A percentile compares a stretch with the other conserved stretches of the same genome.
These are phyloP conservation scores for Microhierax caerulescens DNA, from an alignment of 2,797 vertebrate genomes.

Conservation along the genomic window DNA sequence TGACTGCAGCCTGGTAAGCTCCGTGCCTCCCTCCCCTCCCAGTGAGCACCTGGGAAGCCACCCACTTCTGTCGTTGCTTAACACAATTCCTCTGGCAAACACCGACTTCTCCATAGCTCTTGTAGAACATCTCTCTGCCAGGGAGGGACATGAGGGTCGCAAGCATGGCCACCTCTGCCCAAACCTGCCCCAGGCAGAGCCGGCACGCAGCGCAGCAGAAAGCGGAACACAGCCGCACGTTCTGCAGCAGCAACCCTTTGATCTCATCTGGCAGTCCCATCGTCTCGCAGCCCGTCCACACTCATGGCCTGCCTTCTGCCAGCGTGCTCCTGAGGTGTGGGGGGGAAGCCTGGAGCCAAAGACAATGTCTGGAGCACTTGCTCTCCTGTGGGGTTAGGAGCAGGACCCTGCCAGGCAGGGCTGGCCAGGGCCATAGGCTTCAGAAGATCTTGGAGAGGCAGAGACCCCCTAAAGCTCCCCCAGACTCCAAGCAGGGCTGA, in stretches of 20 bases:
- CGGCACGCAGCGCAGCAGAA: accelerated
- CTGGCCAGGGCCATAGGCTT: background rate
- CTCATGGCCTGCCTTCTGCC: background rate
- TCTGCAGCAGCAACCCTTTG: background rate
- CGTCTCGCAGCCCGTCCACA: background rate
- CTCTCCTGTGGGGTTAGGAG: background rate
- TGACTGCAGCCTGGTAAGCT: background rate
- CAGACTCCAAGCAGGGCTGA: background rate
- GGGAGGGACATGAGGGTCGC: background rate
- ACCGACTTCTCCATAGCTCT: background rate
- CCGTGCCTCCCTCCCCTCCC: background rate
- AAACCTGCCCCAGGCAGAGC: too few species aligned
- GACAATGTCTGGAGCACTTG: background rate
- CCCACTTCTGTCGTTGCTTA: background rate
- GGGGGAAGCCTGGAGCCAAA: background rate
- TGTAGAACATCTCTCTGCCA: background rate
- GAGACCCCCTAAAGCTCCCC: background rate
- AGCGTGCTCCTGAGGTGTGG: background rate
- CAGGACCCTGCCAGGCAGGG: background rate
- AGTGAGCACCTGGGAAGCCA: background rate
- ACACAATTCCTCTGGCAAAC: background rate
- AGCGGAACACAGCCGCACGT: background rate
- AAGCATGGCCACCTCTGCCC: background rate
- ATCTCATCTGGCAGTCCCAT: background rate
- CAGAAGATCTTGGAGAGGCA: background rate